Evolutionary conservation across 2,888 invertebrate genomes (phyloP).

Genomic region (Pheosia tremula): DNA sequence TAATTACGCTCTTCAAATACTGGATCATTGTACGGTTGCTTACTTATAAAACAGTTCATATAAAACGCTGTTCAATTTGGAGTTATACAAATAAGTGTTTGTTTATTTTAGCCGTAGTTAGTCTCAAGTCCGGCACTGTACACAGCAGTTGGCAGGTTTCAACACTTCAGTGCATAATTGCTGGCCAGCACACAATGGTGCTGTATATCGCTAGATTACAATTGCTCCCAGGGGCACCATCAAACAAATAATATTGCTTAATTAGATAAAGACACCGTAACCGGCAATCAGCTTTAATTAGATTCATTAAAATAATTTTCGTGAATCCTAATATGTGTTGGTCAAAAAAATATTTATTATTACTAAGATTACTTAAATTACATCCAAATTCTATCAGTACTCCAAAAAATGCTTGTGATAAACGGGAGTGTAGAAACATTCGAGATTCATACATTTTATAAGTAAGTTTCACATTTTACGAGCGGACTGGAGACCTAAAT

Average conservation of each 20-base stretch:
- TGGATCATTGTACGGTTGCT: no score
- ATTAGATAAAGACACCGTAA: constrained; percentile 30
- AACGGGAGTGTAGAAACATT: constrained; percentile 53
- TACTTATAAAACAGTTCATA: no score
- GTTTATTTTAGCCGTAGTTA: neutral
- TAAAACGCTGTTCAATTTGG: no score
- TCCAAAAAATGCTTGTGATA: neutral
- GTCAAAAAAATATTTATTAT: no score
- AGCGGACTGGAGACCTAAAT: constrained; percentile 68
- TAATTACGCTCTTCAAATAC: no score
- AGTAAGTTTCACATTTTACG: constrained; percentile 70
- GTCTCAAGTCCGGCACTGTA: neutral
- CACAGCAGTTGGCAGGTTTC: constrained; percentile 1
- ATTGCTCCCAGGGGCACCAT: constrained; percentile 51
- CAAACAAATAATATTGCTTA: constrained; percentile 42
- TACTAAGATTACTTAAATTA: no score
- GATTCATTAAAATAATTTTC: no score
- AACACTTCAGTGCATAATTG: constrained; percentile 36
- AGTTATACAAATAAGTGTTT: neutral
- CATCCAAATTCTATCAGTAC: no score
- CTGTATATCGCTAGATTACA: constrained; percentile 42
- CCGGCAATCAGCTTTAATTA: neutral
- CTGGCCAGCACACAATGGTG: neutral
- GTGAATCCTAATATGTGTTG: no score
- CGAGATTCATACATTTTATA: constrained; percentile 70